Conservation (phyloP, 1,140 invertebrate genomes). For the Calliopsis andreniformis region DNA sequence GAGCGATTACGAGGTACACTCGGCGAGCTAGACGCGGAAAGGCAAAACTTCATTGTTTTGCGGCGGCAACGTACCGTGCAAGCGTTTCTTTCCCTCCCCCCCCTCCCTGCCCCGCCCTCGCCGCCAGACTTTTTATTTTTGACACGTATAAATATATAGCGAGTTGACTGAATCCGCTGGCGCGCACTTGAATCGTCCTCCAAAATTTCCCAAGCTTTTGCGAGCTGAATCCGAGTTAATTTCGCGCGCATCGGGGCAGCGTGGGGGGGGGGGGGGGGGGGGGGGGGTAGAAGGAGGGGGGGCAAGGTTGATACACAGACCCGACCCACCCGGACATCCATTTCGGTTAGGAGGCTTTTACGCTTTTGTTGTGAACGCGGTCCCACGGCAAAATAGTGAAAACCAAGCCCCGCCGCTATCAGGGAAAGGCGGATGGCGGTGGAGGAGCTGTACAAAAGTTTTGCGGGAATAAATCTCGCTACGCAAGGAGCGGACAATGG, state of each 20-base stretch:
- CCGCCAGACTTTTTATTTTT: not conserved
- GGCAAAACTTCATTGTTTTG: conserved; percentile 40
- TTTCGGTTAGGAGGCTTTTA: conserved; percentile 41
- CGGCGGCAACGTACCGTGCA: not conserved
- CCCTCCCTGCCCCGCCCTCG: no score
- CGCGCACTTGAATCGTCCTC: conserved; percentile 31
- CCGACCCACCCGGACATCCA: conserved; percentile 50
- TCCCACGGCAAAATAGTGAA: conserved; percentile 56
- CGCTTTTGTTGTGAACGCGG: conserved; percentile 60
- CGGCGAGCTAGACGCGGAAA: conserved; percentile 40
- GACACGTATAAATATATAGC: conserved; percentile 4
- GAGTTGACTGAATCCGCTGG: conserved; percentile 12
- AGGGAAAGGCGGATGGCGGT: conserved; percentile 44
- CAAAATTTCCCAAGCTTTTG: conserved; percentile 24
- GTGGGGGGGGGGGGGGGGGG: not conserved
- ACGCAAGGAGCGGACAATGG: conserved; percentile 67
- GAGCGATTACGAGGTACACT: conserved; percentile 34
- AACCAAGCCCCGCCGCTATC: conserved; percentile 54
- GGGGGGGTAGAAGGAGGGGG: conserved; percentile 26
- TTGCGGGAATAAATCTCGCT: conserved; percentile 67
- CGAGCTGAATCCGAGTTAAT: conserved; percentile 52
- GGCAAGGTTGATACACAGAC: conserved; percentile 45
- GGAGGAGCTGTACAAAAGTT: conserved; percentile 62
- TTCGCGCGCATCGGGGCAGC: conserved; percentile 29
- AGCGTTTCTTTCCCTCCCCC: not conserved